Base-by-base conservation (phyloP, 2,888 invertebrate genomes). In the Noctua fimbriata region DNA sequence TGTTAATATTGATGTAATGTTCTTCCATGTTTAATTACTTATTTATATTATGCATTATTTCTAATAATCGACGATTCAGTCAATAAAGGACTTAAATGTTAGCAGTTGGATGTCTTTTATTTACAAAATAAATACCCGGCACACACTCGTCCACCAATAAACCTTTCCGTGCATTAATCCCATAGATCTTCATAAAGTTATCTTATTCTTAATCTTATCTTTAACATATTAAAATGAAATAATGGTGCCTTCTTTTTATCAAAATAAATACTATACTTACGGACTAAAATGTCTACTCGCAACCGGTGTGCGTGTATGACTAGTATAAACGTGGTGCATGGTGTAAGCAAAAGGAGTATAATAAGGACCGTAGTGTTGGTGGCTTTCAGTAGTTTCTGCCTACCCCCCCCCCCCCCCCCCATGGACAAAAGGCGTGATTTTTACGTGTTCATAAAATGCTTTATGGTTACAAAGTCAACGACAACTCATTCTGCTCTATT, bases 81-180 rank as follows among this genome's bases (percentile, higher is more conserved):
- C 47, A 87, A 69, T 87, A 87, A 85, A 87, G 28, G 69, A 77
- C 28, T 69, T 75, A 24, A 63, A 73, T 69, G 63, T 73, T 70
- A 73, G 9, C 3, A n/a, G 0, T 66, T 60, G 9, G 66, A 41
- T 73, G 72, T 75, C 0, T 55, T 78, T 58, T 28, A 63, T 36
- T 47, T 41, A 76, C 32, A 6, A 58, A 44, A 21, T 44, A 32
- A 28, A 18, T 16, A 21, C 10, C 21, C n/a, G n/a, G n/a, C 4
- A 76, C 18, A 21, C 32, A n/a, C n/a, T 21, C 14, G 4, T 67
- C 21, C n/a, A 24, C 16, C 21, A 47, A 60, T 41, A 16, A 58
- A 60, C 44, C 28, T 36, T 6, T 55, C 6, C 6, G 47, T 58
- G 32, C 24, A 44, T 16, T 24, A 24, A 65, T 65, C 6, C 2